Evolutionary conservation across 2,888 invertebrate genomes (phyloP).

Genomic region (Aphodius granarius): DNA sequence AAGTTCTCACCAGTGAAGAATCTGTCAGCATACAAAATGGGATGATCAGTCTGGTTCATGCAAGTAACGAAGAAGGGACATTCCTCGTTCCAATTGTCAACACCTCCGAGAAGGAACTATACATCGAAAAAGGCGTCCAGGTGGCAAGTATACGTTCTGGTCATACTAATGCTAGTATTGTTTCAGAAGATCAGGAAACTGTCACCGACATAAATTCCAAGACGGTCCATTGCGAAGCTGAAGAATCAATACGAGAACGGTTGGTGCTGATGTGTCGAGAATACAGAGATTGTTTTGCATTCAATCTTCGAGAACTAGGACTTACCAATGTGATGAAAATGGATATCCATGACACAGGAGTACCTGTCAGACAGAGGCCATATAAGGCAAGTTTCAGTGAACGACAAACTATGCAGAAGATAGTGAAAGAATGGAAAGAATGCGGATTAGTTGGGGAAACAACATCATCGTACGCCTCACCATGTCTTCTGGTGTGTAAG

Average conservation of each 20-base stretch:
- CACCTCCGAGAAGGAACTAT: too few species aligned
- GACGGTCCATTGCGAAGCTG: neutral
- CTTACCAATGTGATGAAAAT: constrained; percentile 24
- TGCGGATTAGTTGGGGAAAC: constrained; percentile 29
- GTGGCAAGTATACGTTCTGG: too few species aligned
- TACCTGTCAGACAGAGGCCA: constrained; percentile 23
- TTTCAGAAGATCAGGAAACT: neutral
- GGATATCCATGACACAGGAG: constrained; percentile 23
- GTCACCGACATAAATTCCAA: neutral
- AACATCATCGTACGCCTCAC: constrained; percentile 28
- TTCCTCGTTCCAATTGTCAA: too few species aligned
- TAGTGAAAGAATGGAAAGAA: constrained; percentile 26
- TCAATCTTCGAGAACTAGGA: constrained; percentile 23
- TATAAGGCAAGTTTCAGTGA: constrained; percentile 23
- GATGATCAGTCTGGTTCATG: too few species aligned
- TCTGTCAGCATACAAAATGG: too few species aligned
- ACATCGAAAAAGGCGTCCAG: too few species aligned
- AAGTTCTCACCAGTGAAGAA: too few species aligned
- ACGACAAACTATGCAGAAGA: constrained; percentile 22
- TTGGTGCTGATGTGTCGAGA: neutral
- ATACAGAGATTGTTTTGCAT: constrained; percentile 26
- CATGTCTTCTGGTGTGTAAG: constrained; percentile 35
- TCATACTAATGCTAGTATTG: too few species aligned
- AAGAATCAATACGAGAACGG: neutral
- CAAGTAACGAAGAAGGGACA: too few species aligned